Base-by-base conservation (phyloP, 2,797 vertebrate species). In the Delichon dasypus region DNA sequence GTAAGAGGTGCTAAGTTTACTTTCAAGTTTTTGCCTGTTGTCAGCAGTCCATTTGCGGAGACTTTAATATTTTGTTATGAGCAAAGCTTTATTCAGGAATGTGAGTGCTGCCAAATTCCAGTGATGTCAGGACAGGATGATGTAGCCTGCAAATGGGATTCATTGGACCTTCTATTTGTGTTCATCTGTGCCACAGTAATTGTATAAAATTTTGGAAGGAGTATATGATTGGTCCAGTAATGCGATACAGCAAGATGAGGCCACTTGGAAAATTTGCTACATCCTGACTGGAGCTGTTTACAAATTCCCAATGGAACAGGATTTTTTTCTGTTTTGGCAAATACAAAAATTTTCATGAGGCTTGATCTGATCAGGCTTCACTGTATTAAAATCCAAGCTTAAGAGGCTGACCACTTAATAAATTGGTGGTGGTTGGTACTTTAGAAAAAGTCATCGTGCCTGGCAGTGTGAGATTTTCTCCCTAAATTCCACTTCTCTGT, bases 181-280 rank as follows among this genome's bases (percentile, higher is more conserved):
- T 76, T 85, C 44, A 11, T 83, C 62, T 85, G 42, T 82, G 66
- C 76, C 62, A 60, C 78, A 42, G 15, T 85, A 88, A 72, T 85
- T 81, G 25, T n/a, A 26, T 42, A 79, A 57, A n/a, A 50, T 78
- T 89, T 70, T 84, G 70, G 40, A 72, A 88, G 27, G 48, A 17
- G 2, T 51, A 15, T 30, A 12, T 73, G 45, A 53, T 60, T 78
- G 57, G 14, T 84, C 86, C 38, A 30, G 3, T 86, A 81, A 88
- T 38, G 10, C 73, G 80, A 2, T 65, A 57, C 14, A 44, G 57
- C 53, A 58, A 22, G 23, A 65, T 85, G 68, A 92, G 47, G 30
- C 50, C 57, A 42, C 78, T 54, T 79, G 78, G 57, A 83, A 80
- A 89, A 89, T n/a, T 34, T 75, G 30, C 44, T 45, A 0, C 0